A percentile compares a stretch with the other conserved stretches of the same genome.
These are phyloP conservation scores for Poecilia velifera DNA, from an alignment of 2,797 vertebrate species.

Conservation along the genomic window DNA sequence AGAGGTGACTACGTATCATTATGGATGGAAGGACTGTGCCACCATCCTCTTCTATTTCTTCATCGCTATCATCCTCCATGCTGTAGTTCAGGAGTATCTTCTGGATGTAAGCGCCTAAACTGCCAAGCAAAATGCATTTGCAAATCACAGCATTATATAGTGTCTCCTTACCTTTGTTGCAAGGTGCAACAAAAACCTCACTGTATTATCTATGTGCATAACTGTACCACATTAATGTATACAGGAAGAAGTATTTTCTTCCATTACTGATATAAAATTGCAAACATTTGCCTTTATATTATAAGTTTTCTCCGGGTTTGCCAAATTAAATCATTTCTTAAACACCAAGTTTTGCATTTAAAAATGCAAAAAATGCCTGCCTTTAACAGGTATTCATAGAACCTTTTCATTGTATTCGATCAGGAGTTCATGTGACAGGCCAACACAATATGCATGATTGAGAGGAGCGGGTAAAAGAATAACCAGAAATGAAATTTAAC, in stretches of 20 bases:
- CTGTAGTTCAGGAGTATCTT: constrained; percentile 96
- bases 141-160: not conserved
- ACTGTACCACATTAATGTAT: not conserved
- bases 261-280: not conserved
- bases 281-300: not conserved
- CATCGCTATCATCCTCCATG: constrained; percentile 94
- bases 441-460: not conserved
- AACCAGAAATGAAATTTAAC: not conserved
- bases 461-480: not conserved
- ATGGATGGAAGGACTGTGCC: constrained; percentile 91
- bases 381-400: not conserved
- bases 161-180: not conserved
- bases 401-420: not conserved
- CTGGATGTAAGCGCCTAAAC: constrained; percentile 88
- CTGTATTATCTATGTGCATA: not conserved
- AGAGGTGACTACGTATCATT: constrained; percentile 91
- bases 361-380: not conserved
- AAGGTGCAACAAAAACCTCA: not conserved
- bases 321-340: not conserved
- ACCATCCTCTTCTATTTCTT: constrained; percentile 96
- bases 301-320: not conserved
- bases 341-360: not conserved
- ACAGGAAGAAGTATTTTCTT: not conserved
- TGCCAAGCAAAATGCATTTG: not conserved
- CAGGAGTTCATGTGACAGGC: not conserved